These are phyloP conservation scores for Reticulitermes lucifugus DNA, from an alignment of 2,888 invertebrate genomes.

Conservation along the genomic window DNA sequence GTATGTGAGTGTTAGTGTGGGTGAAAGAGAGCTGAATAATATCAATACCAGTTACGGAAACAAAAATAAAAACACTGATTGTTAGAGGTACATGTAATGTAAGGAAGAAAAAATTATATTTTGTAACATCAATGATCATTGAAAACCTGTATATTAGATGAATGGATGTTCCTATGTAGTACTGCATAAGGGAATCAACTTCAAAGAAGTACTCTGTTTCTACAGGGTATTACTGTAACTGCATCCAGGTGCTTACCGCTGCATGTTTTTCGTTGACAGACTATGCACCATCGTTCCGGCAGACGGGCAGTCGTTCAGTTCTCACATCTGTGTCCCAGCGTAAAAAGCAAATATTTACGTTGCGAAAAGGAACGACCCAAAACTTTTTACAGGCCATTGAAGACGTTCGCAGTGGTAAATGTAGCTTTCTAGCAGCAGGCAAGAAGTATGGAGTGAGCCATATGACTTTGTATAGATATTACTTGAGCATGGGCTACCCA, in stretches of 20 bases:
- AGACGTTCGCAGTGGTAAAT: constrained; percentile 46
- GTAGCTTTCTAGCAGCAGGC: constrained; percentile 47
- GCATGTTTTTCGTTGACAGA: constrained; percentile 47
- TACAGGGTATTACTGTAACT: not conserved
- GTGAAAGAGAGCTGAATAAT: no score
- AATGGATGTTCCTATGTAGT: not conserved
- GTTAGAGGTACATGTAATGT: not conserved
- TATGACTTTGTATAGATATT: constrained; percentile 48
- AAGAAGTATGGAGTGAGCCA: constrained; percentile 48
- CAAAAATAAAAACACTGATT: not conserved
- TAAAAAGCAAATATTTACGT: constrained; percentile 46
- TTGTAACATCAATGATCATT: not conserved
- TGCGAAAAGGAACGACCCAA: constrained; percentile 47
- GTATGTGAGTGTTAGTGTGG: not conserved
- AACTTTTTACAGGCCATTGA: constrained; percentile 50
- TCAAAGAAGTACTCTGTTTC: not conserved
- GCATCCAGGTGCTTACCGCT: constrained; percentile 18
- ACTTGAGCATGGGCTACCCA: constrained; percentile 48
- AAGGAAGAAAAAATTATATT: not conserved
- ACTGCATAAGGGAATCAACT: not conserved
- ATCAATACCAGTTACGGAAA: not conserved
- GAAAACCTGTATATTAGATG: not conserved
- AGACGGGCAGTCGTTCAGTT: constrained; percentile 43
- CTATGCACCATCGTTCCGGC: constrained; percentile 42
- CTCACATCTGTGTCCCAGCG: constrained; percentile 45